These are phyloP conservation scores for Druceiella hillmani DNA, from an alignment of 2,888 invertebrate genomes.

Conservation along the genomic window DNA sequence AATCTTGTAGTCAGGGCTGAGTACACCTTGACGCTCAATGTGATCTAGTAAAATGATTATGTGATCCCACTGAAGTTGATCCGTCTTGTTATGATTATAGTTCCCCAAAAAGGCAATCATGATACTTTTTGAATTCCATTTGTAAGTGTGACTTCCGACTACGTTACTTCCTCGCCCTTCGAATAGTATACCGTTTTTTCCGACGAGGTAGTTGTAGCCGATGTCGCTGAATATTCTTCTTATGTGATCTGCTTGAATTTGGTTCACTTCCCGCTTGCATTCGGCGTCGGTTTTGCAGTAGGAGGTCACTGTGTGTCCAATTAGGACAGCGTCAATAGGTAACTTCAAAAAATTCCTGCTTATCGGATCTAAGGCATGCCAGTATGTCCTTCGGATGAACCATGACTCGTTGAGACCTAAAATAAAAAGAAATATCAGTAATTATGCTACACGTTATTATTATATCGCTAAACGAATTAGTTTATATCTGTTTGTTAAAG, in stretches of 20 bases:
- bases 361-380: conserved; percentile 38
- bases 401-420: conserved; percentile 39
- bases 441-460: too few species aligned
- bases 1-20: conserved; percentile 30
- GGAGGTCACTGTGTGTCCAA: conserved; percentile 34
- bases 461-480: too few species aligned
- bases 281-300: conserved; percentile 30
- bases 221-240: conserved; percentile 33
- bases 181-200: conserved; percentile 36
- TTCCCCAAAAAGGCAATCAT: conserved; percentile 40
- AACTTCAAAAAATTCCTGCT: conserved; percentile 28
- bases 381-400: conserved; percentile 40
- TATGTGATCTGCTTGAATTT: conserved; percentile 33
- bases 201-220: conserved; percentile 39
- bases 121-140: conserved; percentile 33
- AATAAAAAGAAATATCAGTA: too few species aligned
- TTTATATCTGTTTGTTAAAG: too few species aligned
- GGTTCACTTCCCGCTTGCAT: conserved; percentile 32
- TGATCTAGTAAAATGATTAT: conserved; percentile 31
- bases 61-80: conserved; percentile 31
- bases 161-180: conserved; percentile 42
- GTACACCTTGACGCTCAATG: conserved; percentile 29
- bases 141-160: conserved; percentile 32
- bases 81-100: conserved; percentile 27
- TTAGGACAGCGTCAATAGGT: conserved; percentile 33